phyloP scores from a whole-genome alignment of 2,888 invertebrate genomes.

The Ormyrus pomaceus region DNA sequence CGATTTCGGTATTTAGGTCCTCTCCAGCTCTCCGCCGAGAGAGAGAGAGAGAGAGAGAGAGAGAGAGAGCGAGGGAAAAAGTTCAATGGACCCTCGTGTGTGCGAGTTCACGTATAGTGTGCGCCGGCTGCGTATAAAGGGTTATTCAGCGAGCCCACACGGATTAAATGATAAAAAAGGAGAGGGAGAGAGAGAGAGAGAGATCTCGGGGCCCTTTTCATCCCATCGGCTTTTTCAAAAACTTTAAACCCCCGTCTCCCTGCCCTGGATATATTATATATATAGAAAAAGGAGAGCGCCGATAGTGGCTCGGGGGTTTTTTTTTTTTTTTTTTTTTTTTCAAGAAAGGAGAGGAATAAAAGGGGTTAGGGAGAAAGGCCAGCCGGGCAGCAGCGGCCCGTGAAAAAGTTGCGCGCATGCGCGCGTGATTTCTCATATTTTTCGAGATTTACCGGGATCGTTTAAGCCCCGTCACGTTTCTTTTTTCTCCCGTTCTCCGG shows the following conservation, averaged over 20 bases:
- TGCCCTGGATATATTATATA: conserved; percentile 60
- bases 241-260: conserved; percentile 69
- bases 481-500: conserved; percentile 48
- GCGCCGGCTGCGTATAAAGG: conserved; percentile 65
- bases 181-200: not conserved
- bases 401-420: conserved; percentile 23
- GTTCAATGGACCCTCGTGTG: conserved; percentile 64
- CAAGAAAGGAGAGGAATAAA: conserved; percentile 45
- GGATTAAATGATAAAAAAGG: conserved; percentile 75
- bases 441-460: conserved; percentile 71
- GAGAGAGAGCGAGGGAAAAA: conserved; percentile 53
- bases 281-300: conserved; percentile 60
- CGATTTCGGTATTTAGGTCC: conserved; percentile 65
- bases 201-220: conserved; percentile 69
- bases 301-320: too few species aligned
- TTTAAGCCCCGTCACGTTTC: conserved; percentile 73
- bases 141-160: conserved; percentile 71
- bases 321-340: too few species aligned
- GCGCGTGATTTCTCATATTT: conserved; percentile 73
- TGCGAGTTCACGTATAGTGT: conserved; percentile 27
- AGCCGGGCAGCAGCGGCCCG: conserved; percentile 51
- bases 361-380: conserved; percentile 57
- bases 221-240: conserved; percentile 72
- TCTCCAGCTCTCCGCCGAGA: conserved; percentile 53
- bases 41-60: not conserved